These are phyloP conservation scores for Tyria jacobaeae DNA, from an alignment of 2,888 invertebrate genomes.

Conservation along the genomic window DNA sequence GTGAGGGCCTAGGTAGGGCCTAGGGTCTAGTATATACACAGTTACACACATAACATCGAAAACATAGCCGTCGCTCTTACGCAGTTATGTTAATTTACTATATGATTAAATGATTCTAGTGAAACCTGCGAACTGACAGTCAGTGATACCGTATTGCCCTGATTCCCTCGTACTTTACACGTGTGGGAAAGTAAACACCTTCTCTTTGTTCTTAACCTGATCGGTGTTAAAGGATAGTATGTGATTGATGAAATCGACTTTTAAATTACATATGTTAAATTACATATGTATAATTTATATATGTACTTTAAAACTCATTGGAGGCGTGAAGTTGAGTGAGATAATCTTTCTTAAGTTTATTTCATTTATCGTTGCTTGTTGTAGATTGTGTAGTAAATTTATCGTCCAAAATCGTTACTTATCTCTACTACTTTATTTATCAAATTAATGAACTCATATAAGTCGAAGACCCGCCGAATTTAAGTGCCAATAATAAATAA, in stretches of 20 bases:
- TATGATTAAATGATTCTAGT: conserved; percentile 7
- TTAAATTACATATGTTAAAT: neutral
- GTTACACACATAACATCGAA: too few relatives aligned
- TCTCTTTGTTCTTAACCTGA: conserved; percentile 23
- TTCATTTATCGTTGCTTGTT: neutral
- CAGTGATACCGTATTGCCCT: conserved; percentile 28
- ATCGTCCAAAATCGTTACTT: neutral
- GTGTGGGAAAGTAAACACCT: conserved; percentile 32
- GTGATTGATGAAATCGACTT: conserved; percentile 4
- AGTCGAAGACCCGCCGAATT: too few relatives aligned
- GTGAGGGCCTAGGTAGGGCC: too few relatives aligned
- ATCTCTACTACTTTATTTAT: too few relatives aligned
- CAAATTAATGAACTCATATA: too few relatives aligned
- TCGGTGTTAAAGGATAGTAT: conserved; percentile 9
- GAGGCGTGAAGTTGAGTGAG: neutral
- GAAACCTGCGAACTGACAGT: conserved; percentile 2
- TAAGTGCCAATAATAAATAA: too few relatives aligned
- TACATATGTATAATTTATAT: neutral
- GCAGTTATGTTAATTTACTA: neutral
- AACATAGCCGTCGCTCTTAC: too few relatives aligned
- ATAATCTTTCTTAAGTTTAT: neutral
- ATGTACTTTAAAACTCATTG: neutral
- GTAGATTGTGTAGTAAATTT: neutral
- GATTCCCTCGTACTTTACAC: conserved; percentile 24
- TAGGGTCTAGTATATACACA: too few relatives aligned